Evolutionary conservation across 2,888 invertebrate genomes (phyloP).

Genomic region (Apamea crenata): DNA sequence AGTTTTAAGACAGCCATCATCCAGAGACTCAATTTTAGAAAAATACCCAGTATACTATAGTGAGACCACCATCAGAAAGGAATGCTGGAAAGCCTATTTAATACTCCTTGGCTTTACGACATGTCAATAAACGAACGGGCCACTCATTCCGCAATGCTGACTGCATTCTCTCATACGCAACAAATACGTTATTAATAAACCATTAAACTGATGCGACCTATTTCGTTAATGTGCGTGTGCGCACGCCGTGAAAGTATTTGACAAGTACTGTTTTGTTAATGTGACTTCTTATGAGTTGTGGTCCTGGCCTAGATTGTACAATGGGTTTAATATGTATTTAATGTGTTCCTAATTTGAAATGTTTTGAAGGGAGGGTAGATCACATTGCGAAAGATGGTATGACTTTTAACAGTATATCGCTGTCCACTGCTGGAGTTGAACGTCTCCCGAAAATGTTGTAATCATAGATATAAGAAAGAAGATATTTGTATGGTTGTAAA

Average conservation of each 20-base stretch:
- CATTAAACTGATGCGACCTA: slow-evolving; percentile 67
- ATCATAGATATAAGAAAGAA: no score
- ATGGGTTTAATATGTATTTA: slow-evolving; percentile 32
- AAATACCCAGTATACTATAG: neutral
- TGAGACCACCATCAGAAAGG: neutral
- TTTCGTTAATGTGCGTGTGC: slow-evolving; percentile 54
- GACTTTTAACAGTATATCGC: neutral
- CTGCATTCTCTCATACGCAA: slow-evolving; percentile 60
- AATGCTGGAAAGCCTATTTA: slow-evolving; percentile 31
- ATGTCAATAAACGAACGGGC: slow-evolving; percentile 44
- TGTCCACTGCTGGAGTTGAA: neutral
- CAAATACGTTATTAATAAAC: slow-evolving; percentile 67
- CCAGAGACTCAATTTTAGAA: neutral
- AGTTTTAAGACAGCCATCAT: neutral
- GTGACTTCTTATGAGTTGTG: slow-evolving; percentile 32
- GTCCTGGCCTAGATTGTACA: slow-evolving; percentile 47
- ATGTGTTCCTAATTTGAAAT: slow-evolving; percentile 55
- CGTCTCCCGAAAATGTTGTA: neutral
- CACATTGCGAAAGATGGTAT: neutral
- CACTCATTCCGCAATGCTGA: slow-evolving; percentile 31
- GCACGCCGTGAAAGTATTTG: slow-evolving; percentile 53
- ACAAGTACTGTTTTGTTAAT: slow-evolving; percentile 55
- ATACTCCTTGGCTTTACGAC: slow-evolving; percentile 17
- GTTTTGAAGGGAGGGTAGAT: neutral
- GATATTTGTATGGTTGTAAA: no score